A percentile compares a stretch with the other conserved stretches of the same genome.
Conservation (phyloP, 2,113 vertebrate species). For the Sturnira hondurensis region DNA sequence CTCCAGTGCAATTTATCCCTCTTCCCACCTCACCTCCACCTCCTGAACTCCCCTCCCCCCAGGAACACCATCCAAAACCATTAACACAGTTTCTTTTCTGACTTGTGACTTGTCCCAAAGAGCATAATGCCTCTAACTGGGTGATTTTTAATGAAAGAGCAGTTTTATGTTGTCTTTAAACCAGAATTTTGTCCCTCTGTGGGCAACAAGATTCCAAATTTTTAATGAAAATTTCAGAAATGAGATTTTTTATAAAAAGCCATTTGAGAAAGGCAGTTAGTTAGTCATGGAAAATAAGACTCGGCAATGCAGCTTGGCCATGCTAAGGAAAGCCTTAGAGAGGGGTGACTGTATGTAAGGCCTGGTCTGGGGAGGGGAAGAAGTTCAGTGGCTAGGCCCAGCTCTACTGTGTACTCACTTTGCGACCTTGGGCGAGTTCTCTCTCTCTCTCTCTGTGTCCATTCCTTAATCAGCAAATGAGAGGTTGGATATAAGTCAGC, state of each 20-base stretch:
- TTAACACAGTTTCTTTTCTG: conserved; percentile 6
- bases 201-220: not conserved
- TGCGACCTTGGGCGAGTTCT: not conserved
- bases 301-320: not conserved
- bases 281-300: not conserved
- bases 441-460: not conserved
- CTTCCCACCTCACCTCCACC: not conserved
- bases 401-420: not conserved
- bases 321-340: not conserved
- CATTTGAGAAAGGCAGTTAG: not conserved
- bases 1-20: conserved; percentile 31
- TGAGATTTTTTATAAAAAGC: not conserved
- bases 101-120: conserved; percentile 34
- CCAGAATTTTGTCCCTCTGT: not conserved
- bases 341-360: not conserved
- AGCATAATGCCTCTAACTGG: not conserved
- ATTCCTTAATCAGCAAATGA: not conserved
- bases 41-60: not conserved
- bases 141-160: conserved; percentile 27
- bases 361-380: not conserved
- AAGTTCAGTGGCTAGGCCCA: not conserved
- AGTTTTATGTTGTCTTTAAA: conserved; percentile 27
- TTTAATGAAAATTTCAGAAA: conserved; percentile 56
- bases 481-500: not conserved
- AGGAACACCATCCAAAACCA: not conserved